Evolutionary conservation across 2,888 invertebrate species (phyloP).

Genomic region (Gortyna flavago): DNA sequence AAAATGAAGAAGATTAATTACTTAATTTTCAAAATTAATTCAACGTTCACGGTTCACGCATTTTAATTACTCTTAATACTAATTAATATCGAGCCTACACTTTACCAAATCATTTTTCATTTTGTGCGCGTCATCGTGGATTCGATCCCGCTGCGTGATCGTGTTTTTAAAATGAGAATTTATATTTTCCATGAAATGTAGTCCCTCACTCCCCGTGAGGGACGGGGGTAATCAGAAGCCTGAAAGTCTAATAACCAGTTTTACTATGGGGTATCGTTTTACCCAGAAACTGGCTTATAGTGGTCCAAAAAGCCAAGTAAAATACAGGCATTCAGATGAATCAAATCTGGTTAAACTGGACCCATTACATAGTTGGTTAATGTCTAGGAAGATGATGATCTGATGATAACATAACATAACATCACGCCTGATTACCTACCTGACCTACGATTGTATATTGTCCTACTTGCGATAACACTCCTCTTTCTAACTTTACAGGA

Average conservation of each 20-base stretch:
- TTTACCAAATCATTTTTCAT: conserved; percentile 39
- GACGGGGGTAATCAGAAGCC: background rate
- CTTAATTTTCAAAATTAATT: conserved; percentile 29
- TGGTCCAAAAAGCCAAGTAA: background rate
- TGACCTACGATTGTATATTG: too few relatives aligned
- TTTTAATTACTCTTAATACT: conserved; percentile 46
- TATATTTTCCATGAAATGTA: background rate
- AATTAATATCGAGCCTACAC: conserved; percentile 26
- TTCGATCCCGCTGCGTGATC: conserved; percentile 18
- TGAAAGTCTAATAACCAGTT: background rate
- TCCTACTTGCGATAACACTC: background rate
- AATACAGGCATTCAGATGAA: background rate
- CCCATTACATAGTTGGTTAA: background rate
- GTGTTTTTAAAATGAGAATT: background rate
- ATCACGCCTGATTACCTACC: too few relatives aligned
- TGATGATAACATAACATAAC: background rate
- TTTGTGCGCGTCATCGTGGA: conserved; percentile 29
- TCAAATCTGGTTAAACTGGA: background rate
- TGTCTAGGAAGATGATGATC: background rate
- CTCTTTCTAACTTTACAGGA: conserved; percentile 69
- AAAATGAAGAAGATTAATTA: conserved; percentile 40
- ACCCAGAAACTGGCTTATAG: background rate
- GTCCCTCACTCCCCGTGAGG: too few relatives aligned
- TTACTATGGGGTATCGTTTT: background rate
- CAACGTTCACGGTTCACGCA: conserved; percentile 25